A percentile compares a stretch with the other conserved stretches of the same genome.
phyloP scores from a whole-genome alignment of 2,797 vertebrate genomes.

The Anabas testudineus region DNA sequence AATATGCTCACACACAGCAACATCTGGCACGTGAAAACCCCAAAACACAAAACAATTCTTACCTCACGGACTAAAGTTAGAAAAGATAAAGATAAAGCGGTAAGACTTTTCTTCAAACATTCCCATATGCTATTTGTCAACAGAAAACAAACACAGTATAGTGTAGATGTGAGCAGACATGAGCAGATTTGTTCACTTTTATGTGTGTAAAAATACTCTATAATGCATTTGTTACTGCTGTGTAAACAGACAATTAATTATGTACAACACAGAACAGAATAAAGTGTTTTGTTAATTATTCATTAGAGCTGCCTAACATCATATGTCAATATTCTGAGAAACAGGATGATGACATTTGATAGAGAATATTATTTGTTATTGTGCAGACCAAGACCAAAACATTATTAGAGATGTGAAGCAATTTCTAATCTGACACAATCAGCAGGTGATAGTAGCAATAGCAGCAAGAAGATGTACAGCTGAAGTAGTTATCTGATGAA shows the following conservation, averaged over 20 bases:
- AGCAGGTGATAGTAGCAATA: constrained; percentile 30
- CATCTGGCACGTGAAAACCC: background rate
- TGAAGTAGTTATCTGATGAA: constrained; percentile 70
- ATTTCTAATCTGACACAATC: constrained; percentile 20
- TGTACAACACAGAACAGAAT: background rate
- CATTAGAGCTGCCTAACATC: too few relatives aligned
- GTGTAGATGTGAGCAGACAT: background rate
- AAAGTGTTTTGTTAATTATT: too few relatives aligned
- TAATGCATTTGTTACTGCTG: background rate
- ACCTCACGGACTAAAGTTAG: background rate
- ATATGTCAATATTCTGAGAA: too few relatives aligned
- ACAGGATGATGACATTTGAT: too few relatives aligned
- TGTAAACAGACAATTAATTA: background rate
- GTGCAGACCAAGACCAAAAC: background rate
- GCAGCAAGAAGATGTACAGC: constrained; percentile 36
- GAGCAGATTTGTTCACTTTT: background rate
- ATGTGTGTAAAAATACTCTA: background rate
- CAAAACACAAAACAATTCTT: background rate
- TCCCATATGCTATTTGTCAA: background rate
- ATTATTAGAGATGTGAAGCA: background rate
- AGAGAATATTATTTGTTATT: background rate
- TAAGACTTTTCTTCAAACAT: background rate
- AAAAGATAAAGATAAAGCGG: background rate
- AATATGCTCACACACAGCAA: background rate
- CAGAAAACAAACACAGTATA: background rate